Conservation (phyloP, 2,888 invertebrate species). For the Nasonovia ribisnigri region DNA sequence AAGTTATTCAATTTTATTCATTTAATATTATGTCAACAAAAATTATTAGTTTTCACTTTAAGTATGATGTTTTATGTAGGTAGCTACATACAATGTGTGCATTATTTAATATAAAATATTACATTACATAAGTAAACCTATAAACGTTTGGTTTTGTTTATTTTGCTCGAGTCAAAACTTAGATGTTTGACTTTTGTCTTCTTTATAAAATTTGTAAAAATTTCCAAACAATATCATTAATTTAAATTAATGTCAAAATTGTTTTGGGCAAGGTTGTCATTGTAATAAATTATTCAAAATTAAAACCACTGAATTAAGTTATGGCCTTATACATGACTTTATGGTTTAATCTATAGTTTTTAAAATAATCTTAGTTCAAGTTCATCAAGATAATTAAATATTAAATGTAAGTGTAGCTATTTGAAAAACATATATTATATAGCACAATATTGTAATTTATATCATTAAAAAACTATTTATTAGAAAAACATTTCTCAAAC, state of each 20-base stretch:
- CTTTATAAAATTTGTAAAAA: background rate
- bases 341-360: background rate
- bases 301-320: slow-evolving; percentile 37
- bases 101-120: background rate
- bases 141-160: slow-evolving; percentile 10
- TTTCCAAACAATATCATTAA: slow-evolving; percentile 29
- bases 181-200: slow-evolving; percentile 20
- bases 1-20: background rate
- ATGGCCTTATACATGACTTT: background rate
- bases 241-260: slow-evolving; percentile 45
- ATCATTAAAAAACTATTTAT: background rate
- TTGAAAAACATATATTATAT: background rate
- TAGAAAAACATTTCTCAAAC: background rate
- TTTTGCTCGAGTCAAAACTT: background rate
- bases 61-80: background rate
- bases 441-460: background rate
- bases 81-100: background rate
- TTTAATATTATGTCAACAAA: background rate
- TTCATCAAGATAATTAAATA: background rate
- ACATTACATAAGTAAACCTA: background rate
- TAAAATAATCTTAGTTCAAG: background rate
- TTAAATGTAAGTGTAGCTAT: background rate
- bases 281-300: slow-evolving; percentile 49
- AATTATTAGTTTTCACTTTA: background rate
- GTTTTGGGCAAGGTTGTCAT: background rate